phyloP scores from a whole-genome alignment of 2,888 invertebrate species.

The Bhutanitis thaidina region DNA sequence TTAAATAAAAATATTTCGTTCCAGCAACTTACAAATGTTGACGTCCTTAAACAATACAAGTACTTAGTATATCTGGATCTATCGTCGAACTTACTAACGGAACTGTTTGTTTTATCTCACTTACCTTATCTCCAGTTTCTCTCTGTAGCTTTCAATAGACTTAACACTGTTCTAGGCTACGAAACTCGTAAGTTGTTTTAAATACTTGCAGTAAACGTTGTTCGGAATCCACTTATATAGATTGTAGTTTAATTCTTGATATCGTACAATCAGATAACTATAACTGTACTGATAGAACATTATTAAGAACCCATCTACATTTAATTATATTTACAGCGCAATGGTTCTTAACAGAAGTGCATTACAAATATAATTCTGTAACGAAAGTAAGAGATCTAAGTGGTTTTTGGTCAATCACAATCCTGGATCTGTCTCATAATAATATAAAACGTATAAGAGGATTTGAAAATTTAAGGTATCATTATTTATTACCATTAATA shows the following conservation, averaged over 20 bases:
- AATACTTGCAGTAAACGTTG: background rate
- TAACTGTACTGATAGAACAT: too few relatives aligned
- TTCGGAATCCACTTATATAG: too few relatives aligned
- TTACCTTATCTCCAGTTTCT: constrained; percentile 80
- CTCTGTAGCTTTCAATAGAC: constrained; percentile 76
- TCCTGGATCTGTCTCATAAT: constrained; percentile 81
- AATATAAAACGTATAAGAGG: constrained; percentile 77
- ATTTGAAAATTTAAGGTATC: constrained; percentile 72
- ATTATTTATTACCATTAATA: too few relatives aligned
- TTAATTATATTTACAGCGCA: constrained; percentile 58
- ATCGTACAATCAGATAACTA: too few relatives aligned
- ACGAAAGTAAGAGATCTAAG: constrained; percentile 73
- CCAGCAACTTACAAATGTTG: constrained; percentile 66
- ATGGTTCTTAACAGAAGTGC: constrained; percentile 81
- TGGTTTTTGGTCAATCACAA: constrained; percentile 81
- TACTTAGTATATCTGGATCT: constrained; percentile 81
- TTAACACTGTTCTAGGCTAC: constrained; percentile 75
- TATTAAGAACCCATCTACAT: too few relatives aligned
- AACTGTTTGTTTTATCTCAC: constrained; percentile 69
- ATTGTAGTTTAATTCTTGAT: too few relatives aligned
- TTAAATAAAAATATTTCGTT: constrained; percentile 25
- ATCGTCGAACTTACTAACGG: constrained; percentile 75
- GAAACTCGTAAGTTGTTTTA: constrained; percentile 56
- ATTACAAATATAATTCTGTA: constrained; percentile 80
- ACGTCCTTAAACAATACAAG: constrained; percentile 72